phyloP scores from a whole-genome alignment of 2,888 invertebrate genomes.

The Thymelicus sylvestris region DNA sequence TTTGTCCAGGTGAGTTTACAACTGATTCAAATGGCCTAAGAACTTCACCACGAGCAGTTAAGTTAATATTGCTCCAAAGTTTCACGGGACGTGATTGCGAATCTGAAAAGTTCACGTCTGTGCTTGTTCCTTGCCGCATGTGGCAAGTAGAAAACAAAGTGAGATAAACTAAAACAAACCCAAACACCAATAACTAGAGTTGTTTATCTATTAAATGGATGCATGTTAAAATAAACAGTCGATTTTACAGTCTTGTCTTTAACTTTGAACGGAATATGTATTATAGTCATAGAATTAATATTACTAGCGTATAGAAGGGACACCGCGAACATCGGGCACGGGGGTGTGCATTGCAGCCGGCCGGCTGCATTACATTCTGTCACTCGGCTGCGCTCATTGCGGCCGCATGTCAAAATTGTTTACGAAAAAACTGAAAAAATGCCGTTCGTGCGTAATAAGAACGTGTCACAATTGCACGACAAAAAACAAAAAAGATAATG shows the following conservation, averaged over 20 bases:
- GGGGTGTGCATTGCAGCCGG: too few species aligned
- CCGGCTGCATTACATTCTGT: too few species aligned
- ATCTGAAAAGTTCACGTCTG: conserved; percentile 70
- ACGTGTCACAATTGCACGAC: too few species aligned
- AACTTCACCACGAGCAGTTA: conserved; percentile 56
- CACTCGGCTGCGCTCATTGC: too few species aligned
- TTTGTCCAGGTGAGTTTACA: background rate
- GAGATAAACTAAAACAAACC: conserved; percentile 2
- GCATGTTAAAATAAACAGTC: conserved; percentile 51
- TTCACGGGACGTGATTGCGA: conserved; percentile 71
- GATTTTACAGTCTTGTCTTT: conserved; percentile 56
- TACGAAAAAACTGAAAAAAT: too few species aligned
- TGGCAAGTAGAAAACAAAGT: conserved; percentile 45
- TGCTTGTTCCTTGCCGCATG: conserved; percentile 55
- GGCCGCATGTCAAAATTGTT: too few species aligned
- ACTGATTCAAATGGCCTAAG: conserved; percentile 3
- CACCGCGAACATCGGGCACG: too few species aligned
- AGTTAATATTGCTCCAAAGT: conserved; percentile 71
- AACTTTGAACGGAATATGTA: conserved; percentile 51
- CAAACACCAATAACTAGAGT: conserved; percentile 1
- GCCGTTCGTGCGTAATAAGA: too few species aligned
- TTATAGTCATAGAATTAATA: too few species aligned
- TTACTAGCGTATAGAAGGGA: too few species aligned
- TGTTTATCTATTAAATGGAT: background rate
- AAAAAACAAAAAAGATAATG: too few species aligned